phyloP scores from a whole-genome alignment of 2,888 invertebrate genomes.

The Julus scanicus region DNA sequence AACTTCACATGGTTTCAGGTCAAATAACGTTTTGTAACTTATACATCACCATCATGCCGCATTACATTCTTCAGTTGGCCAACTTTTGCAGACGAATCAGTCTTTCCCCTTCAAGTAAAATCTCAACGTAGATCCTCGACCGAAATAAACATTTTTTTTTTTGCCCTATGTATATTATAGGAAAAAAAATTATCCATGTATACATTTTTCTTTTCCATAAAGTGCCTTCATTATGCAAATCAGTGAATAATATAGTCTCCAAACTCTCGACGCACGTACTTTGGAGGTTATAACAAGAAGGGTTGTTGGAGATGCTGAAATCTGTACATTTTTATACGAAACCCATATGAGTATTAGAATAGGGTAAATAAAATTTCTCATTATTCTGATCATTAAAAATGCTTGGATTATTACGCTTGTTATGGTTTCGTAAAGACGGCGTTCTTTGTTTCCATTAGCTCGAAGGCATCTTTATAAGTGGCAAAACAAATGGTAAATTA shows the following conservation, averaged over 20 bases:
- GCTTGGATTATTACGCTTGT: too few relatives aligned
- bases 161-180: not conserved
- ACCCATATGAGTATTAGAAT: too few relatives aligned
- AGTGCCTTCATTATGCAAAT: slow-evolving; percentile 19
- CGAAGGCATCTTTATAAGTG: too few relatives aligned
- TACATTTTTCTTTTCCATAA: not conserved
- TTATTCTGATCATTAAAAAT: too few relatives aligned
- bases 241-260: not conserved
- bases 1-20: slow-evolving; percentile 19
- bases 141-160: not conserved
- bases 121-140: not conserved
- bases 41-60: not conserved
- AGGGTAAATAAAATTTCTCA: too few relatives aligned
- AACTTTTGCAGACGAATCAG: not conserved
- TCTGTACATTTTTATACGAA: too few relatives aligned
- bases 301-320: not conserved
- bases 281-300: not conserved
- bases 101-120: not conserved
- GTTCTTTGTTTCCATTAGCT: too few relatives aligned
- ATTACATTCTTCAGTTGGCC: not conserved
- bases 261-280: not conserved
- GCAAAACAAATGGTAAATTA: too few relatives aligned
- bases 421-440: too few relatives aligned
- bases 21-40: not conserved
- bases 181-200: not conserved